Evolutionary conservation across 2,113 vertebrate species (phyloP), one percentile per base, ranked within the genome.

Genomic region (Leiothrix lutea): DNA sequence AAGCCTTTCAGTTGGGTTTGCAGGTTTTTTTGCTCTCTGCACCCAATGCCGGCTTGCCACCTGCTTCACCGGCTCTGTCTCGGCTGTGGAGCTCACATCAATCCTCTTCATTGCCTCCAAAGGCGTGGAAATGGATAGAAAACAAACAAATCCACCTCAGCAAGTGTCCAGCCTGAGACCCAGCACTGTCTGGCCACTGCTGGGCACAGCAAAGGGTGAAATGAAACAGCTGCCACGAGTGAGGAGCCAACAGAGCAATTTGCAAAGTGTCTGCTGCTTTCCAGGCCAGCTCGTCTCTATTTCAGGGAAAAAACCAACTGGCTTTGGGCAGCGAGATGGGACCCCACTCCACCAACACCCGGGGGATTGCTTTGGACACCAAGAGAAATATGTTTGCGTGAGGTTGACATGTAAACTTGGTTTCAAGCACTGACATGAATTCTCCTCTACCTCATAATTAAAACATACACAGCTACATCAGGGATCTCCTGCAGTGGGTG

Each of bases 1-100:
- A 95, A 96, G 91, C 57, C 77, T 88, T 92, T 90, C 67, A 53
- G 47, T 86, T 80, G 44, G 35, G 88, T 95, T 92, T 85, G 70
- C 86, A 87, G 78, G 44, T 7, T 65, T 87, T 93, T 86, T 70
- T 5, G 18, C 44, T 88, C 67, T 33, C 61, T 74, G 64, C 57
- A 16, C 72, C 7, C 8, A 73, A 28, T 4, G 0, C 38, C 5
- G 6, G 19, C 51, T 82, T 57, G 36, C 86, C 83, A 87, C 91
- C 84, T 95, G 91, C 85, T 87, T 81, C 21, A 2, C 17, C 1
- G 0, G n/a, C 61, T 85, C 69, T 3, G 1, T 45, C 69, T 77
- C 0, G 0, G 47, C 80, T 11, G 0, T 14, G 48, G 69, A 66
- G 44, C 19, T 94, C 72, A 62, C 9, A 35, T 6, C 35, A 31